A percentile compares a stretch with the other conserved stretches of the same genome.
These are phyloP conservation scores for Brachionus calyciflorus DNA, from an alignment of 1,140 invertebrate genomes.

Conservation along the genomic window DNA sequence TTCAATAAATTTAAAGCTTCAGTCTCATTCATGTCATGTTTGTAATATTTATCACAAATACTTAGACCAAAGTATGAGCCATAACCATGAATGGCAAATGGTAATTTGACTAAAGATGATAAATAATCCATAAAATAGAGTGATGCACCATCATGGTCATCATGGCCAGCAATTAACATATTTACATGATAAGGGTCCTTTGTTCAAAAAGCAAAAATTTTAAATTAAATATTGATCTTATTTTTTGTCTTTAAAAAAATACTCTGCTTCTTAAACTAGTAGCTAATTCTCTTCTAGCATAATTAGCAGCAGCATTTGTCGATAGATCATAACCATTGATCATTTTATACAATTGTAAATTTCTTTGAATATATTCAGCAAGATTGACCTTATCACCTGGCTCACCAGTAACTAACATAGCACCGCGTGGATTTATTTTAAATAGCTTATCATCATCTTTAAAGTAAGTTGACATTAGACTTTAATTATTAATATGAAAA, in stretches of 20 bases:
- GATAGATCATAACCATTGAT: conserved; percentile 93
- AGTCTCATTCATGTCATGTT: conserved; percentile 72
- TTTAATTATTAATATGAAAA: no score
- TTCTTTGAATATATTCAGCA: conserved; percentile 95
- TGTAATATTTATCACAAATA: conserved; percentile 77
- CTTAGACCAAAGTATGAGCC: conserved; percentile 85
- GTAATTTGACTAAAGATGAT: conserved; percentile 77
- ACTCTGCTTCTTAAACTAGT: conserved; percentile 83
- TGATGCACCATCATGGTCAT: conserved; percentile 66
- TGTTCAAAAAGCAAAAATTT: not conserved
- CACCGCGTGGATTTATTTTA: conserved; percentile 69
- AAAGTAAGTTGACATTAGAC: no score
- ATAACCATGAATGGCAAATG: conserved; percentile 92
- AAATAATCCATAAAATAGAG: conserved; percentile 91
- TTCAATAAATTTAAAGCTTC: conserved; percentile 81
- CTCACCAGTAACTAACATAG: conserved; percentile 90
- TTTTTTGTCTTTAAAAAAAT: conserved; percentile 50
- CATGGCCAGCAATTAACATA: conserved; percentile 23
- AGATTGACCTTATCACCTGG: conserved; percentile 92
- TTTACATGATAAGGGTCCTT: conserved; percentile 26
- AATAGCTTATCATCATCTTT: conserved; percentile 91
- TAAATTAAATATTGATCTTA: not conserved
- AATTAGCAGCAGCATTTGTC: conserved; percentile 83
- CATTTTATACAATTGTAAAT: conserved; percentile 98
- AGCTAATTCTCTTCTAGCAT: conserved; percentile 86